Base-by-base conservation (phyloP, 2,888 invertebrate genomes). In the Peribatodes rhomboidaria region DNA sequence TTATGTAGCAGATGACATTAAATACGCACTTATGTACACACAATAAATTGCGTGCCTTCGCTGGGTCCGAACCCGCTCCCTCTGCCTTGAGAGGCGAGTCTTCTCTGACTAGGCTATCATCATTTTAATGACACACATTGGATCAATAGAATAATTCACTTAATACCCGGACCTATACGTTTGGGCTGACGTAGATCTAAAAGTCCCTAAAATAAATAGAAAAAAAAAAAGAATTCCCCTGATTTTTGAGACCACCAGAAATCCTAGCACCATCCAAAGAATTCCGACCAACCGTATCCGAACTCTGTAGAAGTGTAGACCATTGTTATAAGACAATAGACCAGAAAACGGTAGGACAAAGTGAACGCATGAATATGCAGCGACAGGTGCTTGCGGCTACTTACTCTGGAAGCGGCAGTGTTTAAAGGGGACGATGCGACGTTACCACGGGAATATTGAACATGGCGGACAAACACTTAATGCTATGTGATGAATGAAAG, bases 311-410 rank as follows among this genome's bases (percentile, higher is more conserved):
- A n/a, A n/a, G n/a, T n/a, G n/a, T n/a, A n/a, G 22, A 14, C 35
- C 54, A 54, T 68, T 69, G 72, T 70, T 44, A 20, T 33, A 10
- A 56, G 20, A 72, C 72, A 69, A 72, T 68, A 63, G 57, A 53
- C 61, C 60, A 59, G 58, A 58, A 49, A 59, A 52, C 46, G 54
- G 54, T 57, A 63, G 61, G 55, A 65, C 66, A 66, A 65, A 63
- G 64, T 68, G 62, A 56, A 69, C 59, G 60, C 57, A 72, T 72
- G 67, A 69, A 72, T 72, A 72, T 72, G 67, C 65, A 70, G 63
- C 50, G 65, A 42, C 67, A 72, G 69, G 72, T 70, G 66, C 64
- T 41, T 31, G 39, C 14, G 49, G 61, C 60, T 46, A 55, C 61
- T 52, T 37, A 22, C 44, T 39, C 20, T 27, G 37, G 39, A 50